phyloP scores from a whole-genome alignment of 2,113 vertebrate genomes.

The Prionailurus viverrinus region DNA sequence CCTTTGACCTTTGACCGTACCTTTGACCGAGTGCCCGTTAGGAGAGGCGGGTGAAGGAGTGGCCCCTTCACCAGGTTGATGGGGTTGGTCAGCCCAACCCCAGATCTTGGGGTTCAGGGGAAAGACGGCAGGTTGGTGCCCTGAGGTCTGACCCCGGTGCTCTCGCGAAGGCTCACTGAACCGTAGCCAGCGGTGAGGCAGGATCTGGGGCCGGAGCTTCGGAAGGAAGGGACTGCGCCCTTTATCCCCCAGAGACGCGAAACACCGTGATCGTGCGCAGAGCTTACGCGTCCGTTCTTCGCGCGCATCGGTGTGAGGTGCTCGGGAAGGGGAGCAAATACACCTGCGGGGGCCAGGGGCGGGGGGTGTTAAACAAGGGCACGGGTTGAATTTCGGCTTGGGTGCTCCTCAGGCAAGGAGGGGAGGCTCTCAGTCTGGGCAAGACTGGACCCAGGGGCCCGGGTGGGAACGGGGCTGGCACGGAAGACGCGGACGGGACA shows the following conservation, averaged over 20 bases:
- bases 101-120: background rate
- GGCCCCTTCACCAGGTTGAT: background rate
- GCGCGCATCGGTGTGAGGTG: rapidly evolving
- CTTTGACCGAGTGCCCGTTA: background rate
- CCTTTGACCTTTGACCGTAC: background rate
- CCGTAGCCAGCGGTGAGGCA: no score
- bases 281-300: no score
- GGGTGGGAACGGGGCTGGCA: no score
- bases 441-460: background rate
- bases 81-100: background rate
- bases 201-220: background rate
- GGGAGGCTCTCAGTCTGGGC: background rate
- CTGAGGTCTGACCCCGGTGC: background rate
- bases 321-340: rapidly evolving
- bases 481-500: rapidly evolving
- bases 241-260: background rate
- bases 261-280: rapidly evolving
- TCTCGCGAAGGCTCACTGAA: background rate
- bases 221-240: background rate
- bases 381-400: background rate
- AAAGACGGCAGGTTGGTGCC: background rate
- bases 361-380: background rate
- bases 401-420: background rate
- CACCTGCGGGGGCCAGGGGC: rapidly evolving
- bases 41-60: background rate